Evolutionary conservation across 1,140 invertebrate genomes (phyloP), one percentile per base, ranked within the genome.

Genomic region (Leptonema lineaticorne): DNA sequence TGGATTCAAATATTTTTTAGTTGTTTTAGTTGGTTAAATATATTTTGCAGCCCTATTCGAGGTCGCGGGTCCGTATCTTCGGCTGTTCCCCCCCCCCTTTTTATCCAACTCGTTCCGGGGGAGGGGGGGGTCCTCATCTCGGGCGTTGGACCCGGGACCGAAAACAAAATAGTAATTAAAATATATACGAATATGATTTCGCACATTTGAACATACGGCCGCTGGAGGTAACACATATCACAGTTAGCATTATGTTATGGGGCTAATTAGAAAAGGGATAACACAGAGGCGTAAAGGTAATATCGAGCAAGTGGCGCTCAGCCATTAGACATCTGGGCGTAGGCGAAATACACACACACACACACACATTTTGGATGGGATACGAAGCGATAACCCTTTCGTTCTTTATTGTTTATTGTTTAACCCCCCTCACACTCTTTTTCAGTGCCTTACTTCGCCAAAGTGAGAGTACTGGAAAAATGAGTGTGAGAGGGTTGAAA

Each of bases 111-210:
- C 22, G n/a, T 53, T 53, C 20, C n/a, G n/a, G n/a, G n/a, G n/a
- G n/a, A n/a, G n/a, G n/a, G n/a, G n/a, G n/a, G n/a, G n/a, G n/a
- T n/a, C n/a, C n/a, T 4, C 50, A 26, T 22, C 50, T 53, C 50
- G 7, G n/a, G 46, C 37, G 16, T n/a, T 53, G 9, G 20, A 53
- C 8, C 50, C 18, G 20, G 33, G 59, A 62, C 59, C 29, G 58
- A 67, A 71, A 71, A 71, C 69, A 72, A 72, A 72, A 72, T 69
- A 69, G 70, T 72, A 72, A 72, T 72, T 72, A 72, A 72, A 72
- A 72, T 72, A 72, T 72, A 72, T 68, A 64, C 62, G 70, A 66
- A 69, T 72, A 72, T 72, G 70, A 72, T 72, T 72, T 72, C 67
- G 67, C 70, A 72, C 70, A 72, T 72, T 72, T 72, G 64, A 72